Conservation (phyloP, 2,888 invertebrate genomes). For the Sphaerolaimus hirsutus region DNA sequence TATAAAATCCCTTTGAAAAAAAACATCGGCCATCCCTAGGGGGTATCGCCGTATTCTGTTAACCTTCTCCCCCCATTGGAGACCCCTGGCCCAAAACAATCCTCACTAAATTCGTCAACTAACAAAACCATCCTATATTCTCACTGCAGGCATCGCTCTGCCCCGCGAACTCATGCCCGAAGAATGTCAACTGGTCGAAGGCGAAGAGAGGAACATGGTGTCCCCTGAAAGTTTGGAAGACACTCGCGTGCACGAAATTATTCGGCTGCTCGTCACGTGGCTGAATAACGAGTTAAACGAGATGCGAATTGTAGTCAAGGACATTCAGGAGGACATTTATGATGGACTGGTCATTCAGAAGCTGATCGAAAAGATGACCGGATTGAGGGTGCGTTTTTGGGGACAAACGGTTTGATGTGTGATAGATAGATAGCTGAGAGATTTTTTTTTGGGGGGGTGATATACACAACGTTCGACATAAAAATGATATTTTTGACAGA, state of each 20-base stretch:
- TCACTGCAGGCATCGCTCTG: background rate
- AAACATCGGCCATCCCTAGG: no score
- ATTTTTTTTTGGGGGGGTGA: no score
- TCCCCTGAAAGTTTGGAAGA: constrained; percentile 65
- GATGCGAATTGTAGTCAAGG: constrained; percentile 84
- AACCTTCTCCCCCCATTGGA: no score
- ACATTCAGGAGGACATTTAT: constrained; percentile 82
- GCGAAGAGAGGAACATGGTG: constrained; percentile 84
- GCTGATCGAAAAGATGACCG: constrained; percentile 32
- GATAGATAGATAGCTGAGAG: no score
- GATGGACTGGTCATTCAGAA: constrained; percentile 71
- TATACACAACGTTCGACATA: no score
- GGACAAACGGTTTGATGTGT: no score
- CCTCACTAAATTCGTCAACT: no score
- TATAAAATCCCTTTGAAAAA: background rate
- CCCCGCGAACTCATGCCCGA: constrained; percentile 10
- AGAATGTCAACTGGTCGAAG: constrained; percentile 42
- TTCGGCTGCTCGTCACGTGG: constrained; percentile 66
- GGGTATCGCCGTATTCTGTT: no score
- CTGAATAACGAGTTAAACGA: constrained; percentile 88
- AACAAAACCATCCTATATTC: no score
- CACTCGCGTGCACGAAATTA: constrained; percentile 25
- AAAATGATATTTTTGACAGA: no score
- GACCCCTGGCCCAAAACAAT: no score
- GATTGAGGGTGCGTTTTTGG: constrained; percentile 15